Base-by-base conservation (phyloP, 1,140 invertebrate species). In the Heliconius melpomene region DNA sequence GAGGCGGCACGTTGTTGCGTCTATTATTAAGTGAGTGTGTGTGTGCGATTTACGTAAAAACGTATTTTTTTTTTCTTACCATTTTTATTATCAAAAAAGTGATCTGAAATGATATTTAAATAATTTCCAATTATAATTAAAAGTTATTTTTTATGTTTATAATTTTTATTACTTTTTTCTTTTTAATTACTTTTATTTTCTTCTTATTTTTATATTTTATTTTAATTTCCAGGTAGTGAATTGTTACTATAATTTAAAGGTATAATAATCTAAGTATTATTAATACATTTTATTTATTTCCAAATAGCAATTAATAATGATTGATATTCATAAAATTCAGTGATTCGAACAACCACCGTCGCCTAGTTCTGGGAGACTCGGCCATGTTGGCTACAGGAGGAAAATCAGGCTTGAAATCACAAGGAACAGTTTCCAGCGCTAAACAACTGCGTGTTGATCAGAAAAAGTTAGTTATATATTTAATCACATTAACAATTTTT, bases 331-430 rank as follows among this genome's bases (percentile, higher is more conserved):
- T 18, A 52, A 18, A 72, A 52, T 77, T n/a, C 87, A 98, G 97
- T 87, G 98, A 99, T 91, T 98, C 98, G 2, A 98, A 98, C 87
- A 98, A 98, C 94, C 98, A 99, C 87, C 95, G 98, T 36, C 95
- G 98, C 74, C 95, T 98, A 18, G 87, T 89, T 85, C 91, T 98
- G 71, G 98, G 98, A 40, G 98, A 99, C 93, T 98, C 98, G 0
- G 98, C 98, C 2, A 97, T 98, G 95, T 96, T 98, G 86, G 97
- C 98, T 11, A 96, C 98, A 11, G 97, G 97, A 70, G 97, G 97
- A 3, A 98, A 98, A 94, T 96, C 96, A 9, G 96, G 97, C 6
- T 90, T 98, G 2, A 98, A 98, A 85, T 96, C 97, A 1, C 98
- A 98, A 90, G 97, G 97, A 73, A 98, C 97, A 3, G 96, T 98